Evolutionary conservation across 2,113 vertebrate genomes (phyloP).

Genomic region (Pseudorectes ferrugineus): DNA sequence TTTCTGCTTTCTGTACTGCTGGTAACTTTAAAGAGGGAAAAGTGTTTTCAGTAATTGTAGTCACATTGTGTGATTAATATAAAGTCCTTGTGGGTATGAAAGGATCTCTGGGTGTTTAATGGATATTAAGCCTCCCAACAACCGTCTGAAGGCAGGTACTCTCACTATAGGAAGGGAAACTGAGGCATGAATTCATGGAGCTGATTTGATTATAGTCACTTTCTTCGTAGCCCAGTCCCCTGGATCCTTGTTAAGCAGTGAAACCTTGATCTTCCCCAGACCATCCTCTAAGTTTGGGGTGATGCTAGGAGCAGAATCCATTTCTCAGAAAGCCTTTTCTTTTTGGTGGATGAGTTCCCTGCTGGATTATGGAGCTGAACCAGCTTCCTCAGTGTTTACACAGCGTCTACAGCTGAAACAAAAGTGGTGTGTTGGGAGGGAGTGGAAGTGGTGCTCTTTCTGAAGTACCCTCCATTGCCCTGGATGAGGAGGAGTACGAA

Average conservation of each 20-base stretch:
- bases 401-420: not conserved
- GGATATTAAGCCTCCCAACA: not conserved
- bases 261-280: not conserved
- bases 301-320: not conserved
- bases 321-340: not conserved
- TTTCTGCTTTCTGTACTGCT: not conserved
- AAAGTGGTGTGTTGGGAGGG: not conserved
- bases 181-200: not conserved
- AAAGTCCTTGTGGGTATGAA: not conserved
- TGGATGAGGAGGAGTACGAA: not conserved
- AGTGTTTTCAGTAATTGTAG: not conserved
- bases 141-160: not conserved
- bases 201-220: not conserved
- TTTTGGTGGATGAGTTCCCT: not conserved
- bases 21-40: not conserved
- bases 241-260: not conserved
- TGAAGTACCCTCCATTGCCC: not conserved
- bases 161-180: not conserved
- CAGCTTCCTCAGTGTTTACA: not conserved
- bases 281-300: not conserved
- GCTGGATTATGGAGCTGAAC: not conserved
- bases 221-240: not conserved
- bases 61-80: not conserved
- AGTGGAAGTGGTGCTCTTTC: not conserved
- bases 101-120: not conserved